These are phyloP conservation scores for Ecdyonurus torrentis DNA, from an alignment of 2,888 invertebrate genomes.

Conservation along the genomic window DNA sequence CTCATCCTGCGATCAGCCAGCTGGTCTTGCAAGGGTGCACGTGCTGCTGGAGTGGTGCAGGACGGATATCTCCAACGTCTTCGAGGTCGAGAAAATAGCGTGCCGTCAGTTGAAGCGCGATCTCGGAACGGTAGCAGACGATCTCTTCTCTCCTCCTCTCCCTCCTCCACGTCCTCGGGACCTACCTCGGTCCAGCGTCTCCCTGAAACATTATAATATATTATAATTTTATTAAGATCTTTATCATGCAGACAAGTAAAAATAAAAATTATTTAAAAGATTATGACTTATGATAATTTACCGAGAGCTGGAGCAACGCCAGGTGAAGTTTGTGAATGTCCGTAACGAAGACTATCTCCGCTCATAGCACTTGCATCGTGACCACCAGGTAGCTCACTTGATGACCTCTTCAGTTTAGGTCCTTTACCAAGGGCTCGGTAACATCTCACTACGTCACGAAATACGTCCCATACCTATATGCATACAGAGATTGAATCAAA, in stretches of 20 bases:
- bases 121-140: slow-evolving; percentile 43
- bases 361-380: too few relatives aligned
- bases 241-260: too few relatives aligned
- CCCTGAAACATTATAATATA: slow-evolving; percentile 22
- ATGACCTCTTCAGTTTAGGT: slow-evolving; percentile 41
- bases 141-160: slow-evolving; percentile 14
- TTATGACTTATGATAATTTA: too few relatives aligned
- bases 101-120: slow-evolving; percentile 59
- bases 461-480: slow-evolving; percentile 51
- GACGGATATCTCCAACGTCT: slow-evolving; percentile 39
- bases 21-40: slow-evolving; percentile 35
- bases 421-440: slow-evolving; percentile 57
- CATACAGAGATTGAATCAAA: too few relatives aligned
- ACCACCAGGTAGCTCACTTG: slow-evolving; percentile 32
- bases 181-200: slow-evolving; percentile 46
- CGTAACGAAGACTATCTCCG: too few relatives aligned
- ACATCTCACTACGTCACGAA: slow-evolving; percentile 56
- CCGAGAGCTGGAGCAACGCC: background rate
- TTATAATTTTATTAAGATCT: background rate
- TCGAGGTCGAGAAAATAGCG: slow-evolving; percentile 36
- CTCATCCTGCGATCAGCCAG: slow-evolving; percentile 53
- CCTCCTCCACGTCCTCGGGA: slow-evolving; percentile 29
- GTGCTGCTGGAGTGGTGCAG: slow-evolving; percentile 26
- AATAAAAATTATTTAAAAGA: too few relatives aligned
- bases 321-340: background rate